Evolutionary conservation across 2,888 invertebrate genomes (phyloP).

Genomic region (Luffia ferchaultella): DNA sequence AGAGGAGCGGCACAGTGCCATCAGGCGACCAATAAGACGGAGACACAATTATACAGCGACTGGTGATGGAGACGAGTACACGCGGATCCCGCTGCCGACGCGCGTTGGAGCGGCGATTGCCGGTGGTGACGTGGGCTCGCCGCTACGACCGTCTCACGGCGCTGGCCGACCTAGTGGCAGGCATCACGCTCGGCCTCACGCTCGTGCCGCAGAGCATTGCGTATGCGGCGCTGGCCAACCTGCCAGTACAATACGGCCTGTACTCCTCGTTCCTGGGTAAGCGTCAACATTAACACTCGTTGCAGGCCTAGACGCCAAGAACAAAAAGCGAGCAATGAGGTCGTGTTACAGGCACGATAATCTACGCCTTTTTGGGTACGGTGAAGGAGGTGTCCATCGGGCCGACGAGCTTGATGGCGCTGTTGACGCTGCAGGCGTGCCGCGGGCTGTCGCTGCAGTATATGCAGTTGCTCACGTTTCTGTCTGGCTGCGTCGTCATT

Average conservation of each 20-base stretch:
- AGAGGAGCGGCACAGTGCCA: neutral
- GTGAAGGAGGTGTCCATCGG: conserved; percentile 88
- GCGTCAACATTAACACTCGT: conserved; percentile 12
- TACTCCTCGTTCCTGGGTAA: conserved; percentile 89
- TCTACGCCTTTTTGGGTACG: conserved; percentile 89
- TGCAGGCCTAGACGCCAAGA: neutral
- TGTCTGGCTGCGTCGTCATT: conserved; percentile 80
- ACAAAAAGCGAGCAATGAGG: neutral
- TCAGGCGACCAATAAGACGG: neutral
- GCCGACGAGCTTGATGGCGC: conserved; percentile 93
- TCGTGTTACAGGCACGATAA: conserved; percentile 70
- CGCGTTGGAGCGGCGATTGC: conserved; percentile 36
- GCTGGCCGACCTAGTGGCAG: conserved; percentile 85
- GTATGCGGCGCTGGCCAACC: conserved; percentile 85
- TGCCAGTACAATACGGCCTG: conserved; percentile 90
- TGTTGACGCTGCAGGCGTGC: conserved; percentile 80
- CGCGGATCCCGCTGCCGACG: conserved; percentile 20
- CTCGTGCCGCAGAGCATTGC: conserved; percentile 95
- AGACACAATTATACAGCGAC: neutral
- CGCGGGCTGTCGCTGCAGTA: conserved; percentile 74
- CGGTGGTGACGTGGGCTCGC: conserved; percentile 72
- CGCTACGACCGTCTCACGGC: conserved; percentile 73
- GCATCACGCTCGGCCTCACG: conserved; percentile 88
- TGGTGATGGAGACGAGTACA: conserved; percentile 4
- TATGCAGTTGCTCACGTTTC: conserved; percentile 78